Conservation (phyloP, 2,888 invertebrate species). For the Metalampra italica region DNA sequence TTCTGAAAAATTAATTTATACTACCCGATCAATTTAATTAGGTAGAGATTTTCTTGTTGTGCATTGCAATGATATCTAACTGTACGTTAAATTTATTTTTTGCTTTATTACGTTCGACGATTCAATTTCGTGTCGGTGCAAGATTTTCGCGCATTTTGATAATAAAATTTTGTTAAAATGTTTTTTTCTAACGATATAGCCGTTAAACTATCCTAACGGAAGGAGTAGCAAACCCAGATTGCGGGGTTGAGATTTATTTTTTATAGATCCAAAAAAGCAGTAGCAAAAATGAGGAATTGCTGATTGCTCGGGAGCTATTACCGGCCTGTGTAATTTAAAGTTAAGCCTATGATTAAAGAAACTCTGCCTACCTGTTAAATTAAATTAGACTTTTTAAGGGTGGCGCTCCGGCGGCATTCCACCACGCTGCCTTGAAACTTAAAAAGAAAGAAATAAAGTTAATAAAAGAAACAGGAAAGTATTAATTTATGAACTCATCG, state of each 20-base stretch:
- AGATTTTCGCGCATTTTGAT: too few species aligned
- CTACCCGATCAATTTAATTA: too few species aligned
- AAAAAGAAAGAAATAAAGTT: slow-evolving; percentile 38
- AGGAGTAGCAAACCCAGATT: slow-evolving; percentile 34
- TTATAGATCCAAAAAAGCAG: slow-evolving; percentile 56
- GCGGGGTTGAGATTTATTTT: slow-evolving; percentile 40
- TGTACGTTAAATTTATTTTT: too few species aligned
- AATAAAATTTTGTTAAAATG: not conserved
- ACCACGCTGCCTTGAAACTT: slow-evolving; percentile 39
- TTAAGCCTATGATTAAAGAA: slow-evolving; percentile 74
- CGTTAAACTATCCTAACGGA: slow-evolving; percentile 25
- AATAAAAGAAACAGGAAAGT: slow-evolving; percentile 51
- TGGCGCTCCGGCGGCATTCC: slow-evolving; percentile 63
- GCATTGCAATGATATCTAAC: too few species aligned
- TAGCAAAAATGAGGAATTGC: slow-evolving; percentile 76
- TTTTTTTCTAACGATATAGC: slow-evolving; percentile 5
- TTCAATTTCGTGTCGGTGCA: too few species aligned
- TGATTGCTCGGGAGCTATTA: slow-evolving; percentile 73
- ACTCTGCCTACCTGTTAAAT: slow-evolving; percentile 77
- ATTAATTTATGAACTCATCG: slow-evolving; percentile 65
- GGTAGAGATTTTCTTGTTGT: too few species aligned
- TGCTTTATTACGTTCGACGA: too few species aligned
- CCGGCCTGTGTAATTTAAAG: slow-evolving; percentile 67
- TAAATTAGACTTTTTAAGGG: slow-evolving; percentile 77
- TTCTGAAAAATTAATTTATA: too few species aligned